phyloP scores from a whole-genome alignment of 2,113 vertebrate species.

The Notarius quadriscutis region DNA sequence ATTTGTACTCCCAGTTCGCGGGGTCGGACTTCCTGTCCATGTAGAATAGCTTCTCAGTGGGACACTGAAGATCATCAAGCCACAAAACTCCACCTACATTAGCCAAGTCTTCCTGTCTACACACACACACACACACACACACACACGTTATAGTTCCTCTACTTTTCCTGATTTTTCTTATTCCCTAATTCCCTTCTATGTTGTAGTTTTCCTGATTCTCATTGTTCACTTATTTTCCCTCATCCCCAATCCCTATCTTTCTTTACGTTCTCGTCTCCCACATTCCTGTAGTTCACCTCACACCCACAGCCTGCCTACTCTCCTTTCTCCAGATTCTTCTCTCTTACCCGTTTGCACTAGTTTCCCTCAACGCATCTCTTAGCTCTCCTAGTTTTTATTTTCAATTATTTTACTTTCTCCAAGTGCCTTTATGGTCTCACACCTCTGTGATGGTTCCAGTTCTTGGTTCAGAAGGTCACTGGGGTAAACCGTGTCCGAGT shows the following conservation, averaged over 20 bases:
- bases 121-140: not conserved
- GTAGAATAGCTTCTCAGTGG: conserved; percentile 76
- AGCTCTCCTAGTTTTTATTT: not conserved
- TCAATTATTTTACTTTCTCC: not conserved
- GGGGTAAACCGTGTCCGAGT: conserved; percentile 65
- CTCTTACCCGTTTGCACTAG: not conserved
- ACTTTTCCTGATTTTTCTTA: not conserved
- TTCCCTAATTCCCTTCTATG: not conserved
- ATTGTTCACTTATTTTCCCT: not conserved
- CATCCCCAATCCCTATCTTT: not conserved
- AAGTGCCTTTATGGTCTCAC: not conserved
- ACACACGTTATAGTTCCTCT: not conserved
- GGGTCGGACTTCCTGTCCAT: conserved; percentile 85
- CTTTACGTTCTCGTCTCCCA: not conserved
- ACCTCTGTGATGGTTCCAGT: conserved; percentile 47
- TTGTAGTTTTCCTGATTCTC: not conserved
- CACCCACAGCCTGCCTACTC: not conserved
- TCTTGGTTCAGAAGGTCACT: conserved; percentile 71
- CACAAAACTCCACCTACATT: conserved; percentile 69
- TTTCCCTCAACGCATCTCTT: not conserved
- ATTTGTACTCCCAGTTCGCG: conserved; percentile 95
- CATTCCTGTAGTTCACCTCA: not conserved
- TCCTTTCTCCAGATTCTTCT: not conserved
- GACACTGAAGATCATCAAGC: conserved; percentile 83
- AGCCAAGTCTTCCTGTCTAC: conserved; percentile 41